A percentile compares a stretch with the other conserved stretches of the same genome.
These are phyloP conservation scores for Corythaixoides concolor DNA, from an alignment of 2,113 vertebrate species.

Conservation along the genomic window DNA sequence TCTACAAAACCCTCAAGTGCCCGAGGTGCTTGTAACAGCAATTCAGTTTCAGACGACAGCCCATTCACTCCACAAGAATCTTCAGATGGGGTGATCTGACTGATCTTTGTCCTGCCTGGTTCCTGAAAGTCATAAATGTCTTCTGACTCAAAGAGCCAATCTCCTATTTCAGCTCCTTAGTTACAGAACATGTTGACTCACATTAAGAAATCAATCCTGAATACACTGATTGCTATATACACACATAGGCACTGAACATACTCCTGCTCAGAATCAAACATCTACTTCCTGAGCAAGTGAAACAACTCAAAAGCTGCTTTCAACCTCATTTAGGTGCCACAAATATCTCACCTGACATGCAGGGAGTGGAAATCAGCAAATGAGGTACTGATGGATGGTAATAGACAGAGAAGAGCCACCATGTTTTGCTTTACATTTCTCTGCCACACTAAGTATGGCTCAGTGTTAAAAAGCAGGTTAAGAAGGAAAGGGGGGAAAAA, in stretches of 20 bases:
- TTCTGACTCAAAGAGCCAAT: not conserved
- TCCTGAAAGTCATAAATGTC: not conserved
- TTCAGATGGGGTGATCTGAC: not conserved
- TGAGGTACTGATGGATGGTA: not conserved
- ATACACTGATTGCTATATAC: not conserved
- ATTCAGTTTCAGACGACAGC: not conserved
- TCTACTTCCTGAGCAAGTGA: not conserved
- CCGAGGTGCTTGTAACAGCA: not conserved
- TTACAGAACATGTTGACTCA: not conserved
- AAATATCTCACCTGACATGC: not conserved
- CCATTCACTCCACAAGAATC: not conserved
- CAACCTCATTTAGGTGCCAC: not conserved
- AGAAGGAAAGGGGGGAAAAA: not conserved
- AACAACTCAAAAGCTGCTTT: not conserved
- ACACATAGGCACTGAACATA: not conserved
- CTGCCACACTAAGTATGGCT: not conserved
- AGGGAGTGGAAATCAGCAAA: not conserved
- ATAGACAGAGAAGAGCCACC: not conserved
- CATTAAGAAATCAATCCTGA: not conserved
- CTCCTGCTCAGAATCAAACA: not conserved
- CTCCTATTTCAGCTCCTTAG: not conserved
- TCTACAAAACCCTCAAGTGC: fast-evolving
- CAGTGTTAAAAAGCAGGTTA: not conserved
- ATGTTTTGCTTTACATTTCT: not conserved
- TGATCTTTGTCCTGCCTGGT: not conserved